These are phyloP conservation scores for Choloepus hoffmanni DNA, from an alignment of 2,113 vertebrate genomes.

Conservation along the genomic window DNA sequence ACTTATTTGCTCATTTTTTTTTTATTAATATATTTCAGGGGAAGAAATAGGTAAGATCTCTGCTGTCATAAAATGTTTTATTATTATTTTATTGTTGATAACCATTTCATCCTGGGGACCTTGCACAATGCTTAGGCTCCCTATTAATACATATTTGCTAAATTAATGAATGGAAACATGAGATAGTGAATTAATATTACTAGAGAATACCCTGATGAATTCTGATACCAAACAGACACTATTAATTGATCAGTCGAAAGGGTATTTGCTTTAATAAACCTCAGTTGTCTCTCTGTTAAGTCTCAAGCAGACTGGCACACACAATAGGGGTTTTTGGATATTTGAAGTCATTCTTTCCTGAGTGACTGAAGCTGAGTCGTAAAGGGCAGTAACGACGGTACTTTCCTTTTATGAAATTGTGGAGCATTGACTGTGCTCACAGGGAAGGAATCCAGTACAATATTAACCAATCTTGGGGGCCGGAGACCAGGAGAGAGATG, in stretches of 20 bases:
- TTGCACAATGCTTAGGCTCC: neutral
- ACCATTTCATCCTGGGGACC: neutral
- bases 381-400: neutral
- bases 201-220: neutral
- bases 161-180: constrained; percentile 5
- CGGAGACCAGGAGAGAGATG: neutral
- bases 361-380: neutral
- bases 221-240: neutral
- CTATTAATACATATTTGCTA: neutral
- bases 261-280: neutral
- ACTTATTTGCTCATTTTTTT: neutral
- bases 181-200: neutral
- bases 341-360: neutral
- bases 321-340: neutral
- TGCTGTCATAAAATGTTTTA: neutral
- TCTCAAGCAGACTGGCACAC: neutral
- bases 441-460: neutral
- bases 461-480: constrained; percentile 14
- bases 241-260: neutral
- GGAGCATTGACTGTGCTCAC: neutral
- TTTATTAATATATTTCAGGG: neutral
- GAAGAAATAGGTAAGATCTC: neutral
- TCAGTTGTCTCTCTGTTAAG: neutral
- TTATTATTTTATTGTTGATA: constrained; percentile 14
- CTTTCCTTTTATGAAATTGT: constrained; percentile 6